phyloP scores from a whole-genome alignment of 2,888 invertebrate genomes.

The Rhimphoctona megacephalus region DNA sequence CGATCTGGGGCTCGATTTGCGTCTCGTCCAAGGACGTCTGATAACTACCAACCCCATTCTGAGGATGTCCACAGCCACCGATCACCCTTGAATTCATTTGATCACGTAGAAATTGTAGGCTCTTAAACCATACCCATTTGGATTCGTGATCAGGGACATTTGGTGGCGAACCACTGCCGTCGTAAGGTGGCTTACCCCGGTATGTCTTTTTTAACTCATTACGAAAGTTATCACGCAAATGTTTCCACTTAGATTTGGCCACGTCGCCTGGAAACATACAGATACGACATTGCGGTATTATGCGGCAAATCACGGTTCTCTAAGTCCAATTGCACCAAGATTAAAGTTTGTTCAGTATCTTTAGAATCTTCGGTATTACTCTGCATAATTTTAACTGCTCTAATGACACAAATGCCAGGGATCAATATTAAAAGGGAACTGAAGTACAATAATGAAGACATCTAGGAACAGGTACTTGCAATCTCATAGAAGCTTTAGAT shows the following conservation, averaged over 20 bases:
- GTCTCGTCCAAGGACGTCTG: slow-evolving; percentile 76
- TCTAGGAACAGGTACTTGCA: too few relatives aligned
- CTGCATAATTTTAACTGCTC: not conserved
- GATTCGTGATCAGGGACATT: slow-evolving; percentile 76
- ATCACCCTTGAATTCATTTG: slow-evolving; percentile 80
- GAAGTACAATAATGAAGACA: not conserved
- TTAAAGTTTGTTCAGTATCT: not conserved
- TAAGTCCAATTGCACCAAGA: not conserved
- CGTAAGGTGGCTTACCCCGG: slow-evolving; percentile 74
- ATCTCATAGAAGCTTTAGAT: not conserved
- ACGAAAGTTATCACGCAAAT: slow-evolving; percentile 78
- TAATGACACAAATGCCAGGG: not conserved
- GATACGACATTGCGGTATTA: not conserved
- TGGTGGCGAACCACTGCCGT: slow-evolving; percentile 69
- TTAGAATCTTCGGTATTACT: not conserved
- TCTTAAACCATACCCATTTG: slow-evolving; percentile 80
- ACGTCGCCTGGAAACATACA: slow-evolving; percentile 73
- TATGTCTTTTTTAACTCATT: slow-evolving; percentile 79
- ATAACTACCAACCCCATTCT: slow-evolving; percentile 72
- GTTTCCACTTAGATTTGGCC: slow-evolving; percentile 80
- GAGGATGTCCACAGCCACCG: slow-evolving; percentile 71
- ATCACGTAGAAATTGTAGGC: slow-evolving; percentile 77
- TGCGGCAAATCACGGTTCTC: not conserved
- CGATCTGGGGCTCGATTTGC: slow-evolving; percentile 79
- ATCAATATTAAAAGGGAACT: not conserved